phyloP scores from a whole-genome alignment of 2,888 invertebrate species.

The Athetis lepigone region DNA sequence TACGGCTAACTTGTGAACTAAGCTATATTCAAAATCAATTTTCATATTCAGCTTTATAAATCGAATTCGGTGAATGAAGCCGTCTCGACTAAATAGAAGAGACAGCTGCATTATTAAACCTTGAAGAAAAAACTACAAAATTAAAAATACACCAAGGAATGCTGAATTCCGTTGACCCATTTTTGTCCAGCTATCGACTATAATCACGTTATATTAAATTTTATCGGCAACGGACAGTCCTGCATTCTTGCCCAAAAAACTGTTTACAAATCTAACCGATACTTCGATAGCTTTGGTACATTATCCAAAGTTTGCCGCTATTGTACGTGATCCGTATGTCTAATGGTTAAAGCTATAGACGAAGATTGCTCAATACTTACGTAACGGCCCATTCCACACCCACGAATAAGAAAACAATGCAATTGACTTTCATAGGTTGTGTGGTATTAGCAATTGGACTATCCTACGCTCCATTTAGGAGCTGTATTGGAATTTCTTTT shows the following conservation, averaged over 20 bases:
- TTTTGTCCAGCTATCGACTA: neutral
- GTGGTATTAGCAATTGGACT: slow-evolving; percentile 18
- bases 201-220: neutral
- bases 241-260: slow-evolving; percentile 10
- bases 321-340: slow-evolving; percentile 24
- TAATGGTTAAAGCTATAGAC: slow-evolving; percentile 22
- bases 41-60: too few species aligned
- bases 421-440: slow-evolving; percentile 46
- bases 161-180: neutral
- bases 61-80: too few species aligned
- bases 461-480: slow-evolving; percentile 1
- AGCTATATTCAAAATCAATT: too few species aligned
- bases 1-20: too few species aligned
- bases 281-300: slow-evolving; percentile 8
- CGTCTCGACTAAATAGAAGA: too few species aligned
- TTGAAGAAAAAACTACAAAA: too few species aligned
- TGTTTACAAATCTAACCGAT: neutral
- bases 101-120: too few species aligned
- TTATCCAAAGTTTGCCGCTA: slow-evolving; percentile 7
- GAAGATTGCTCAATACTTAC: slow-evolving; percentile 22
- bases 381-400: slow-evolving; percentile 28
- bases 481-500: slow-evolving; percentile 23
- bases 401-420: slow-evolving; percentile 36
- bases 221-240: neutral
- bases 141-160: neutral